Base-by-base conservation (phyloP, 2,113 vertebrate species). In the Motacilla alba region DNA sequence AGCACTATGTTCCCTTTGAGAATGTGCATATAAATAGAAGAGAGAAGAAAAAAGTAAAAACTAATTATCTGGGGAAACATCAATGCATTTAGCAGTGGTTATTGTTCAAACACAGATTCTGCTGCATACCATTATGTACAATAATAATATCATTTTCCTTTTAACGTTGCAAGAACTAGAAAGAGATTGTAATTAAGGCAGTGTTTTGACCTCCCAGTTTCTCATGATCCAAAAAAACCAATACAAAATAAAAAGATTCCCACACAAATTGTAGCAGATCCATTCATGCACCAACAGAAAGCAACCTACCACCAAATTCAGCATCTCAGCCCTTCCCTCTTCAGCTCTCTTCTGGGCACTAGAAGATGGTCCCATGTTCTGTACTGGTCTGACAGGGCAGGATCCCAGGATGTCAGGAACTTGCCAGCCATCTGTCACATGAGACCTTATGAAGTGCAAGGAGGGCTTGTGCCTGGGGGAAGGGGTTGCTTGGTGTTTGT, bases 111-210 rank as follows among this genome's bases (percentile, higher is more conserved):
- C 41, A 73, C 49, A 83, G 49, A 39, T 33, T 89, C 50, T 72
- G n/a, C 83, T 81, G 68, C 72, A 93, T 59, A 74, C 30, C 26
- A 74, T 80, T 93, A 90, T 47, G 39, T 22, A 94, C 92, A 95
- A 93, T 77, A 86, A 73, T n/a, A 78, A 37, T 30, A 91, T 27
- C 2, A 35, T 78, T 78, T 90, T 83, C 27, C 70, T 76, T 86
- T 83, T 78, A 63, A 74, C 62, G 87, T 19, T 30, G 37, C 43
- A 88, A 80, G 83, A 70, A 70, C 70, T 86, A 77, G n/a, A 60
- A 83, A 64, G 74, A 76, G 7, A 77, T 33, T 81, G 39, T 74
- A 90, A 94, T 95, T 86, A 85, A 89, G 44, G 59, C 35, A 53
- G 9, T 47, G 33, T 58, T 96, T 92, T 93, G 79, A 92, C 68